A percentile compares a stretch with the other conserved stretches of the same genome.
Evolutionary conservation across 1,140 invertebrate genomes (phyloP).

Genomic region (Potamilus streckersoni): DNA sequence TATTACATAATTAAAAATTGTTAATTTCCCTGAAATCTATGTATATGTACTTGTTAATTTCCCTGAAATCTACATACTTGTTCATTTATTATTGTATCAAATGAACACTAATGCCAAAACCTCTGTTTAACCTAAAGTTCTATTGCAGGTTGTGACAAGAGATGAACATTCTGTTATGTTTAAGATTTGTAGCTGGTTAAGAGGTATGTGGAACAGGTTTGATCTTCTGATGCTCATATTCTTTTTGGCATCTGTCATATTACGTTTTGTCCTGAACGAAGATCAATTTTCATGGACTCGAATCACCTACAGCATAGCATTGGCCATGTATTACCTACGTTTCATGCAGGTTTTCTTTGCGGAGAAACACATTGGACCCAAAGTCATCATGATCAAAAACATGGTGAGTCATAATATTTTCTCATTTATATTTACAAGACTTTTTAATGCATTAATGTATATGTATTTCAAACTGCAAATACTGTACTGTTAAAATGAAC

Average conservation of each 20-base stretch:
- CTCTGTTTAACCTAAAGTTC: not conserved
- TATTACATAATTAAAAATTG: too few relatives aligned
- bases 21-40: too few relatives aligned
- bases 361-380: constrained; percentile 64
- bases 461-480: too few relatives aligned
- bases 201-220: constrained; percentile 61
- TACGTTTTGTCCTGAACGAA: constrained; percentile 43
- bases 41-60: too few relatives aligned
- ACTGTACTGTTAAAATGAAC: too few relatives aligned
- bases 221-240: constrained; percentile 57
- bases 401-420: constrained; percentile 51
- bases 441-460: too few relatives aligned
- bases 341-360: constrained; percentile 63
- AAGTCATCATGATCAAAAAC: constrained; percentile 66
- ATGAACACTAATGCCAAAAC: too few relatives aligned
- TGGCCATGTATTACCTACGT: constrained; percentile 57
- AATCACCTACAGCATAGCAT: constrained; percentile 53
- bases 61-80: too few relatives aligned
- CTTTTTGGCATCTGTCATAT: constrained; percentile 54
- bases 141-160: constrained; percentile 44
- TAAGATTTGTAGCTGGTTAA: constrained; percentile 57
- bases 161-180: constrained; percentile 49
- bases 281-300: constrained; percentile 45
- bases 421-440: too few relatives aligned
- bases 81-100: too few relatives aligned